phyloP scores from a whole-genome alignment of 2,797 vertebrate genomes.

The Sebastes taczanowskii region DNA sequence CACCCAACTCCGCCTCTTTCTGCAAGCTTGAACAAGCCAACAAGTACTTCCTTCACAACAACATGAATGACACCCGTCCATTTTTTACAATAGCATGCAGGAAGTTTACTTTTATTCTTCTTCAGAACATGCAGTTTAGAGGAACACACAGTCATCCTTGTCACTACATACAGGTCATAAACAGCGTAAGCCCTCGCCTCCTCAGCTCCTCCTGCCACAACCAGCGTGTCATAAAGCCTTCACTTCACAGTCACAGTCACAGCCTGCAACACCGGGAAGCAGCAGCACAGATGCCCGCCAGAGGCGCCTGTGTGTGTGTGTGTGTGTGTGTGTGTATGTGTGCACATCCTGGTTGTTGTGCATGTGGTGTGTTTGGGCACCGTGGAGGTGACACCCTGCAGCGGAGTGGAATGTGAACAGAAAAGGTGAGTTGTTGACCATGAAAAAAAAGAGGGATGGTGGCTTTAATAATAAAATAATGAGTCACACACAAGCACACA shows the following conservation, averaged over 20 bases:
- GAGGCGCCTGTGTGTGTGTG: not conserved
- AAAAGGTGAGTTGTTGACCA: constrained; percentile 32
- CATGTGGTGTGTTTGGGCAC: not conserved
- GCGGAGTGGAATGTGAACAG: constrained; percentile 3
- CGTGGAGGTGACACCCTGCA: constrained; percentile 16
- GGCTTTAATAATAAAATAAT: constrained; percentile 25
- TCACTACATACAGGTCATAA: constrained; percentile 1
- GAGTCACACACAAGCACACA: not conserved
- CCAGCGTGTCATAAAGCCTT: constrained; percentile 55
- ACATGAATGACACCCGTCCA: no score
- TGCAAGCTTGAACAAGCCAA: not conserved
- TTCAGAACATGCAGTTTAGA: no score
- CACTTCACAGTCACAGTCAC: constrained; percentile 57
- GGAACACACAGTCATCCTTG: not conserved
- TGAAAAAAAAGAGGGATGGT: not conserved
- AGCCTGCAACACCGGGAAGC: constrained; percentile 19
- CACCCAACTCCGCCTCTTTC: not conserved
- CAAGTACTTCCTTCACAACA: no score
- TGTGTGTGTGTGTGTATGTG: not conserved
- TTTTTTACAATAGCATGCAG: not conserved
- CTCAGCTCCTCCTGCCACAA: constrained; percentile 37
- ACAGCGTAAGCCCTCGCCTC: constrained; percentile 11
- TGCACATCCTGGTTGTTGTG: not conserved
- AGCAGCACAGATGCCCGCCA: constrained; percentile 44
- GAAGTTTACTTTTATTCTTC: no score